phyloP scores from a whole-genome alignment of 2,888 invertebrate species.

The Frankliniella intonsa region DNA sequence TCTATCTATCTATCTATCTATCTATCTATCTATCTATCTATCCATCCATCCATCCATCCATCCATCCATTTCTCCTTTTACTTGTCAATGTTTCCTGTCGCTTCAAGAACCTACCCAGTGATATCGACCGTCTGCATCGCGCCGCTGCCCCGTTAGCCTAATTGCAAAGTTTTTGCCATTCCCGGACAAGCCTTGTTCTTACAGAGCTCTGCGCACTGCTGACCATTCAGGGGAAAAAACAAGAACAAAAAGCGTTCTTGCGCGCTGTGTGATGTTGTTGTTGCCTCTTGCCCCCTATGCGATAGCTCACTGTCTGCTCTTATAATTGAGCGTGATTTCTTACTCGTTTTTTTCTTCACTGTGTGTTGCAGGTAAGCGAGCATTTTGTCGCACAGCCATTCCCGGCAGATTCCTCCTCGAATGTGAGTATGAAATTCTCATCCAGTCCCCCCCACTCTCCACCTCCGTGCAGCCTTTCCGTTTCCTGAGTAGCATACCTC shows the following conservation, averaged over 20 bases:
- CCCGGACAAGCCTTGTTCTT: conserved; percentile 13
- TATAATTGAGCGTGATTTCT: background rate
- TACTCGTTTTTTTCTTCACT: background rate
- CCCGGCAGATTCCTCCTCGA: background rate
- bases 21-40: background rate
- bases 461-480: too few relatives aligned
- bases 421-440: too few relatives aligned
- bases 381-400: background rate
- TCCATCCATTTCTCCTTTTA: background rate
- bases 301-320: background rate
- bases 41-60: background rate
- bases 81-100: too few relatives aligned
- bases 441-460: too few relatives aligned
- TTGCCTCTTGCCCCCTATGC: background rate
- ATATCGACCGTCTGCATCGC: conserved; percentile 7
- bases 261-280: background rate
- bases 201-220: background rate
- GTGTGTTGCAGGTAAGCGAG: background rate
- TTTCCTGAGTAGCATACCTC: too few relatives aligned
- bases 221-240: background rate
- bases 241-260: background rate
- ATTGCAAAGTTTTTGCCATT: conserved; percentile 21
- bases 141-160: conserved; percentile 4
- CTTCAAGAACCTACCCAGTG: background rate
- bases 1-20: background rate